These are phyloP conservation scores for Cantharis rustica DNA, from an alignment of 2,888 invertebrate species.

Conservation along the genomic window DNA sequence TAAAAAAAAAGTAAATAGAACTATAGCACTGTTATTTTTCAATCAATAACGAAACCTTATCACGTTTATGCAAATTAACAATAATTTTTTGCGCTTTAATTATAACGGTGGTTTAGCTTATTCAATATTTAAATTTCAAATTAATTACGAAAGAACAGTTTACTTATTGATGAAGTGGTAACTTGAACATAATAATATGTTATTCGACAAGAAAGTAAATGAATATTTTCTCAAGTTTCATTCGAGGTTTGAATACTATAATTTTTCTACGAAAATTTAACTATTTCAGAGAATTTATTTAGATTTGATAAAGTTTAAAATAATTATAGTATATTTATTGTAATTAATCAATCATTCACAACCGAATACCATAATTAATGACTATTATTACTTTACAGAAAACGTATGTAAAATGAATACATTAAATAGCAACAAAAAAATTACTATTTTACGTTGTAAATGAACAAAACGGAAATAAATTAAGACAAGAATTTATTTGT, in stretches of 20 bases:
- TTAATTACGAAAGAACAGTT: neutral
- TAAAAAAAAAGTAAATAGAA: too few relatives aligned
- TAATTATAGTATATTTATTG: too few relatives aligned
- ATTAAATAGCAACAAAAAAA: neutral
- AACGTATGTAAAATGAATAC: too few relatives aligned
- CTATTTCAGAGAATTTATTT: too few relatives aligned
- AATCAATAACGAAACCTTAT: neutral
- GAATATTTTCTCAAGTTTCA: too few relatives aligned
- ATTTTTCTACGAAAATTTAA: too few relatives aligned
- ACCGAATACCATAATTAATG: too few relatives aligned
- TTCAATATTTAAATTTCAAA: neutral
- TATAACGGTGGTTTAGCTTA: neutral
- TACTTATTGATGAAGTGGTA: neutral
- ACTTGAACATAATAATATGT: neutral
- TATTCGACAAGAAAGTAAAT: too few relatives aligned
- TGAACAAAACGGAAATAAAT: neutral
- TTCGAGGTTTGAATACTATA: too few relatives aligned
- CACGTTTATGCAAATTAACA: neutral
- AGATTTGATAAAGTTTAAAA: too few relatives aligned
- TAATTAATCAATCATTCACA: too few relatives aligned
- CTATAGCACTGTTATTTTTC: neutral
- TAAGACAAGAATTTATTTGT: neutral
- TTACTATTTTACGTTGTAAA: neutral
- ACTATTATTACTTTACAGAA: too few relatives aligned
- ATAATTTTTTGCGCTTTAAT: neutral